These are phyloP conservation scores for Lithobates sylvaticus DNA, from an alignment of 2,797 vertebrate genomes.

Conservation along the genomic window DNA sequence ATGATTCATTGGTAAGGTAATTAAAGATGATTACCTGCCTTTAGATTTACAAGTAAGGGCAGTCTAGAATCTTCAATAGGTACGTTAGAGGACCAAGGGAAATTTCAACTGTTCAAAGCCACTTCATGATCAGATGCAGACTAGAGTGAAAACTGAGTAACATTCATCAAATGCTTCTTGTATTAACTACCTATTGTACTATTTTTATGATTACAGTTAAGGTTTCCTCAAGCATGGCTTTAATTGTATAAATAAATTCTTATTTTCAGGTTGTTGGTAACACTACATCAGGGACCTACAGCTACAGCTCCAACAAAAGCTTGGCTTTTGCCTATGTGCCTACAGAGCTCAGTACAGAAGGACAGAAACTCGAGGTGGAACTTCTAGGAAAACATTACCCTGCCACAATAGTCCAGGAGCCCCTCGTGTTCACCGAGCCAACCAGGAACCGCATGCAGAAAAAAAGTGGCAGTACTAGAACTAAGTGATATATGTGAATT, in stretches of 20 bases:
- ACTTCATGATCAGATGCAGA: not conserved
- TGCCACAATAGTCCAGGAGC: conserved; percentile 86
- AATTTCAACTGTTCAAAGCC: conserved; percentile 13
- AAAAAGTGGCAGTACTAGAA: conserved; percentile 77
- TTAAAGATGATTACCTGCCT: conserved; percentile 37
- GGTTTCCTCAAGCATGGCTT: not conserved
- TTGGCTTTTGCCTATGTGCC: conserved; percentile 94
- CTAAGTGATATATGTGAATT: conserved; percentile 56
- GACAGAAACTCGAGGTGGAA: conserved; percentile 92
- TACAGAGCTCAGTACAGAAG: conserved; percentile 80
- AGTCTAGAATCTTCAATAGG: not conserved
- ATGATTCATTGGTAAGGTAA: conserved; percentile 41
- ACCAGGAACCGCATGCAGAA: conserved; percentile 84
- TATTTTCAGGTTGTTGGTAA: conserved; percentile 91
- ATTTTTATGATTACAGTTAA: no score
- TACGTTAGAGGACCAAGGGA: conserved; percentile 8
- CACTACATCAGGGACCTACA: conserved; percentile 94
- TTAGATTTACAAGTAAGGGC: not conserved
- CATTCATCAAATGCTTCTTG: no score
- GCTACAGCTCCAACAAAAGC: conserved; percentile 87
- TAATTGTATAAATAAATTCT: not conserved
- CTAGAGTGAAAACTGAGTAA: not conserved
- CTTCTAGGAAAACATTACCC: conserved; percentile 87
- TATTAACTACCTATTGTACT: not conserved
- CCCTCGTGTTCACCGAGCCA: conserved; percentile 90